Evolutionary conservation across 2,797 vertebrate species (phyloP).

Genomic region (Odontamblyopus rebecca): DNA sequence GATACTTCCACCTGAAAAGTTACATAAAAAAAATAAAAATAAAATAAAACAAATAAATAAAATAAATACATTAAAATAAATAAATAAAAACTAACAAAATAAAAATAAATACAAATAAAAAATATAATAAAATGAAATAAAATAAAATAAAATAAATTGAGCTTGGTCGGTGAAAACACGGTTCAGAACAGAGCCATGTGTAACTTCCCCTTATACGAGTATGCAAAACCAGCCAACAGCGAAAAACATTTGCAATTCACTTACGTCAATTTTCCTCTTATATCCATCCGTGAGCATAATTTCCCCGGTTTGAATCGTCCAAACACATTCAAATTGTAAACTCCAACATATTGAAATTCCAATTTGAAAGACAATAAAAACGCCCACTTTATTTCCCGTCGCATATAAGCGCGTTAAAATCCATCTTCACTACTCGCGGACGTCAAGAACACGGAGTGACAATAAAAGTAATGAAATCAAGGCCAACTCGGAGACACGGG

Average conservation of each 20-base stretch:
- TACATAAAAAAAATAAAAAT: too few relatives aligned
- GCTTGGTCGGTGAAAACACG: neutral
- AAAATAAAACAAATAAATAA: too few relatives aligned
- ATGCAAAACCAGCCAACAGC: too few relatives aligned
- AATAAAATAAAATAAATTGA: neutral
- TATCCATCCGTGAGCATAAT: neutral
- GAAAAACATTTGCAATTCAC: neutral
- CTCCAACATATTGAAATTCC: neutral
- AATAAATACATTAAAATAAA: too few relatives aligned
- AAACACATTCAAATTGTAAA: conserved; percentile 7
- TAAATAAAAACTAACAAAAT: too few relatives aligned
- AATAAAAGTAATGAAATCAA: conserved; percentile 11
- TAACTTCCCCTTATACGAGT: too few relatives aligned
- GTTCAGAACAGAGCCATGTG: neutral
- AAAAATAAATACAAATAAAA: too few relatives aligned
- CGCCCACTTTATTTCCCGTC: too few relatives aligned
- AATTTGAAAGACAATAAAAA: neutral
- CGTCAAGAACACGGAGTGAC: neutral
- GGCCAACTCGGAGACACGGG: neutral
- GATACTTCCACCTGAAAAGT: too few relatives aligned
- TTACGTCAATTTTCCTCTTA: neutral
- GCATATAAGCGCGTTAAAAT: neutral
- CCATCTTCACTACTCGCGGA: neutral
- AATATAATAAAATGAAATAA: neutral
- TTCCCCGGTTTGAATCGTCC: neutral